Evolutionary conservation across 2,888 invertebrate species (phyloP).

Genomic region (Cantharis nigra): DNA sequence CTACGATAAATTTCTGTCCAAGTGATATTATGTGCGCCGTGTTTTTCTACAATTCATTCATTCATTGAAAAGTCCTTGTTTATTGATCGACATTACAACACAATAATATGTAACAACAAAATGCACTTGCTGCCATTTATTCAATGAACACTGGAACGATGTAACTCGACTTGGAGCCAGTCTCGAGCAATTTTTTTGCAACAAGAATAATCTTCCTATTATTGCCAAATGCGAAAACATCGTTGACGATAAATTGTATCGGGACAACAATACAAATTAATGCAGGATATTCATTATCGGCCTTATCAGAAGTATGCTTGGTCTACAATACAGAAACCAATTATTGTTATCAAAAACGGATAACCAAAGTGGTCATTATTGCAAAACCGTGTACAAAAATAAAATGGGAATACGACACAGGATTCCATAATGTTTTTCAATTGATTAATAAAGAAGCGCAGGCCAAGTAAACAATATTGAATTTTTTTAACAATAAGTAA

Average conservation of each 20-base stretch:
- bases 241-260: not conserved
- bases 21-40: slow-evolving; percentile 7
- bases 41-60: slow-evolving; percentile 8
- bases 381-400: not conserved
- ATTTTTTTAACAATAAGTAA: not conserved
- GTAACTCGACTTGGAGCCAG: not conserved
- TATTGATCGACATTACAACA: not conserved
- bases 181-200: not conserved
- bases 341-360: not conserved
- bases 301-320: not conserved
- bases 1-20: slow-evolving; percentile 20
- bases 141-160: not conserved
- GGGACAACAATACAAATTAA: not conserved
- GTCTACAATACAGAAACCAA: not conserved
- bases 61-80: not conserved
- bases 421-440: not conserved
- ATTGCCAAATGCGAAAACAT: not conserved
- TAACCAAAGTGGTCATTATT: not conserved
- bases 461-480: not conserved
- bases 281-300: not conserved
- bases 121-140: not conserved
- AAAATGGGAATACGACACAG: not conserved
- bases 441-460: not conserved
- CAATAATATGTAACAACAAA: not conserved
- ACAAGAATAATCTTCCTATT: not conserved